A percentile compares a stretch with the other conserved stretches of the same genome.
phyloP scores from a whole-genome alignment of 2,113 vertebrate genomes.

The mouse (Mus musculus) region GRCm39 chr1:51437501-51438000 shows the following conservation, averaged over 20 bases:
- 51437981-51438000: not conserved
- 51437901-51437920: conserved; percentile 56
- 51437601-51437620: conserved; percentile 45
- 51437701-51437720: not conserved
- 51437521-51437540: conserved; percentile 39
- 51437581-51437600: conserved; percentile 54
- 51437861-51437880: conserved; percentile 57
- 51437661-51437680: conserved; percentile 26
- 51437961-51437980: not conserved
- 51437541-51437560: conserved; percentile 41
- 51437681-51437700: not conserved
- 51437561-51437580: conserved; percentile 22
- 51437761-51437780: conserved; percentile 68
- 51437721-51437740: conserved; percentile 42
- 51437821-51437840: conserved; percentile 65
- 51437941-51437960: conserved; percentile 11
- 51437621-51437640: conserved; percentile 42
- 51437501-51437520: conserved; percentile 18
- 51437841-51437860: conserved; percentile 54
- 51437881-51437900: conserved; percentile 46
- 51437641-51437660: not conserved
- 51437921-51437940: not conserved
- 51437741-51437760: conserved; percentile 61
- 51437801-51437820: conserved; percentile 64
- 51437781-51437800: conserved; percentile 63